Evolutionary conservation across 2,888 invertebrate species (phyloP).

Genomic region (Tromatobia lineatoria): DNA sequence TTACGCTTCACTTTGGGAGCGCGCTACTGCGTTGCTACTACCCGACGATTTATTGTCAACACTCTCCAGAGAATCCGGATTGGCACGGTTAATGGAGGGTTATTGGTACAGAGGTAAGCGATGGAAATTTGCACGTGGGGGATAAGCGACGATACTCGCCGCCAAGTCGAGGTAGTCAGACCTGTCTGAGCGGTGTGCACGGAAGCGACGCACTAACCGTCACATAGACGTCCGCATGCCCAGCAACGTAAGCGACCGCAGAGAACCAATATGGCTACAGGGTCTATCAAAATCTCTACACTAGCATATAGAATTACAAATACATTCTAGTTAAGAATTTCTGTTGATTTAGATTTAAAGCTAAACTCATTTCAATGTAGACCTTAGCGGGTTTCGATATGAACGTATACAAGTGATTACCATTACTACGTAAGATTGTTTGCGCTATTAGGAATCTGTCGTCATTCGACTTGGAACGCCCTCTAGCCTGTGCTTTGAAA

Average conservation of each 20-base stretch:
- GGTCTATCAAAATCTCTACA: neutral
- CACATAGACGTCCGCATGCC: slow-evolving; percentile 18
- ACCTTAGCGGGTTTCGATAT: neutral
- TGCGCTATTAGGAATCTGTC: neutral
- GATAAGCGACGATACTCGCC: slow-evolving; percentile 25
- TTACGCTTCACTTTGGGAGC: slow-evolving; percentile 24
- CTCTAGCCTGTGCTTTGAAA: neutral
- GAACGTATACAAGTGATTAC: neutral
- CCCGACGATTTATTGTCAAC: slow-evolving; percentile 38
- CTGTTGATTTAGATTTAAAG: neutral
- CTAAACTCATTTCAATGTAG: neutral
- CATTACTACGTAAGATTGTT: neutral
- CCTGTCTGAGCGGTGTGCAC: slow-evolving; percentile 29
- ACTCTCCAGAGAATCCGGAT: slow-evolving; percentile 41
- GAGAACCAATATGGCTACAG: slow-evolving; percentile 15
- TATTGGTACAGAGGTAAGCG: slow-evolving; percentile 30
- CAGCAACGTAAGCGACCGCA: slow-evolving; percentile 10
- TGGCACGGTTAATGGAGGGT: slow-evolving; percentile 46
- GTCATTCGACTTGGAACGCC: neutral
- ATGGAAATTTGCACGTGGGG: slow-evolving; percentile 35
- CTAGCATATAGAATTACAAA: neutral
- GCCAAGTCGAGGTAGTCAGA: slow-evolving; percentile 33
- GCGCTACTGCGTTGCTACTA: slow-evolving; percentile 12
- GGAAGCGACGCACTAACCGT: slow-evolving; percentile 16
- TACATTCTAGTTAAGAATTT: neutral